Evolutionary conservation across 2,113 vertebrate species (phyloP), one percentile per base, ranked within the genome.

Genomic region (Nibea albiflora): DNA sequence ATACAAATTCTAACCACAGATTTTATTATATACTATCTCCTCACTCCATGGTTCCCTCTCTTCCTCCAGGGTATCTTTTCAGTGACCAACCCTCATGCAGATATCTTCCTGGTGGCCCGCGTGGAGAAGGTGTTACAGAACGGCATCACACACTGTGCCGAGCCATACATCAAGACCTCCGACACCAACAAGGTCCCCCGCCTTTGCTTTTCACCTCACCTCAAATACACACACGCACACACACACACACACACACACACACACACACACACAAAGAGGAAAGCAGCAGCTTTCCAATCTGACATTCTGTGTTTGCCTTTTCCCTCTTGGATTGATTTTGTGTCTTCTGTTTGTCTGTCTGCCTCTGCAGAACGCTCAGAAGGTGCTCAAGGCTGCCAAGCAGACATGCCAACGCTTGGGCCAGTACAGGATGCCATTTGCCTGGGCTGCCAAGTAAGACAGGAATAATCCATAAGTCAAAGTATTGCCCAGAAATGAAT

Each of bases 121-220:
- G 95, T 99, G 63, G 98, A 99, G 92, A 99, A 99, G 89, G 98
- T 99, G 42, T 89, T 99, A 20, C 98, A 99, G 90, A 98, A 98
- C 35, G 98, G 97, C 87, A 99, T 99, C 20, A 95, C 97, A 0
- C 97, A 98, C 92, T 97, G 97, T 2, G 95, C 95, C 0, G 98
- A 99, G 84, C 97, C 98, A 0, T 99, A 99, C 92, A 95, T 97
- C 66, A 99, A 99, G 88, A 96, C 95, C 81, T 98, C 97, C 0
- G 98, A 99, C 76, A 90, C 93, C 0, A 94, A 83, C 81, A 98
- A 98, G 97, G 97, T 98, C 2, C 0, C 0, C 22, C 3, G 10
- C 5, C 17, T 17, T 39, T 39, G 35, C 35, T 9, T 39, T 68
- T 17, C 4, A 6, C 31, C 16, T 15, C n/a, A 24, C 35, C 35